These are phyloP conservation scores for Rhinopomastus cyanomelas DNA, from an alignment of 2,113 vertebrate genomes.

Conservation along the genomic window DNA sequence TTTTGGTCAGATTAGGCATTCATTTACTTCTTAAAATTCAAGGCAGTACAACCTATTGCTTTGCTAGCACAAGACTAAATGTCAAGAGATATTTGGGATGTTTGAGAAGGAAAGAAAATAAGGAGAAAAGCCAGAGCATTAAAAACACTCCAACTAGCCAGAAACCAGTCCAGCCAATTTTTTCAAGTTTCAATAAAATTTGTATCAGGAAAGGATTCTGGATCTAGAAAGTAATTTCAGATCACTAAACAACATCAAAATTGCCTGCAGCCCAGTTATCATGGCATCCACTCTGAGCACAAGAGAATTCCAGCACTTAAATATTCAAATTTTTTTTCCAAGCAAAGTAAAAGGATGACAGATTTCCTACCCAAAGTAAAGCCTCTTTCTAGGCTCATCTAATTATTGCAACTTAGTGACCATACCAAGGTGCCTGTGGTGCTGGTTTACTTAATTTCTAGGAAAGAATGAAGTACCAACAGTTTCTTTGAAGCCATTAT, in stretches of 20 bases:
- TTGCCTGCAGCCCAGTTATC: slow-evolving; percentile 15
- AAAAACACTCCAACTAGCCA: neutral
- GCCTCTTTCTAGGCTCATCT: neutral
- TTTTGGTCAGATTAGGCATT: slow-evolving; percentile 7
- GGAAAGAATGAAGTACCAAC: neutral
- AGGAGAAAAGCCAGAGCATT: neutral
- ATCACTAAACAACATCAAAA: neutral
- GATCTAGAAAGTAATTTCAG: neutral
- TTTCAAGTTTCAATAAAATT: neutral
- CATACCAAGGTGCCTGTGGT: neutral
- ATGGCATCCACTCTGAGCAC: slow-evolving; percentile 2
- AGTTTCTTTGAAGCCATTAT: neutral
- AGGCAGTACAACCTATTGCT: neutral
- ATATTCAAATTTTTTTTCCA: neutral
- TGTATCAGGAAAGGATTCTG: slow-evolving; percentile 2
- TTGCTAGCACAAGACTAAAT: neutral
- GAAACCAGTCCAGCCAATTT: neutral
- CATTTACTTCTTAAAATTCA: neutral
- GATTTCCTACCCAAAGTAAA: neutral
- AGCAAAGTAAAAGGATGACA: neutral
- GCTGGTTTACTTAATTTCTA: neutral
- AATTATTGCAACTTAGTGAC: neutral
- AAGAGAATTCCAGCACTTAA: neutral
- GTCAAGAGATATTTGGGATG: neutral
- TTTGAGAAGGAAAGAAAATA: neutral